Evolutionary conservation across 2,888 invertebrate species (phyloP), one percentile per base, ranked within the genome.

Genomic region (Euplexia lucipara): DNA sequence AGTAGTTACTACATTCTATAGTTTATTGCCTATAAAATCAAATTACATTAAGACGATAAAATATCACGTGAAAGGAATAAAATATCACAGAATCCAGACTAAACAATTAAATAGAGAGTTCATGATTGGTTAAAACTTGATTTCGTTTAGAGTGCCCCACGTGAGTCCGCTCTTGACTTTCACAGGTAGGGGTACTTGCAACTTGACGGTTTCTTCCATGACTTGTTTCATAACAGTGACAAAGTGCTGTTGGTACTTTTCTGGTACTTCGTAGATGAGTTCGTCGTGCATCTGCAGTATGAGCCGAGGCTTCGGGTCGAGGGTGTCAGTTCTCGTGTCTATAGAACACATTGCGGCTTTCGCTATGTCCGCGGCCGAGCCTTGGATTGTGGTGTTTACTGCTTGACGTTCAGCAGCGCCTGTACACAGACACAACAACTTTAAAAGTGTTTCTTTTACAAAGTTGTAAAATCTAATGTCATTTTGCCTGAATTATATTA

Each of bases 241-340:
- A 51, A 97, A 96, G 75, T 92, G 88, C 14, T 92, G 86, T 44
- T 97, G 89, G 83, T 96, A 96, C 4, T 95, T 90, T 61, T 95
- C 88, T 10, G 96, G 96, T 4, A 98, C 98, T 96, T 99, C 99
- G 87, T 98, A 99, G 32, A 99, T 96, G 2, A 99, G 95, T 95
- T 99, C 99, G 91, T 99, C 99, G 89, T 99, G 99, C 83, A 99
- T 95, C 90, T 99, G 99, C 26, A 99, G 94, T 3, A 99, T 97
- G 14, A 99, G 96, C 70, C 96, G 96, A 0, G 97, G 97, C 79
- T 92, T 91, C 54, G 88, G 84, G 44, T 70, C 77, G 22, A 82
- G 62, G 1, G 41, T 90, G 78, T 83, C 94, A 57, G 75, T 90
- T 88, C 86, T 95, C 12, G 94, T 90, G 79, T 98, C 97, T 82